Percentiles rank a stretch among this genome's conserved stretches.
Evolutionary conservation across 2,888 invertebrate genomes (phyloP).

Genomic region (Tetragonula carbonaria): DNA sequence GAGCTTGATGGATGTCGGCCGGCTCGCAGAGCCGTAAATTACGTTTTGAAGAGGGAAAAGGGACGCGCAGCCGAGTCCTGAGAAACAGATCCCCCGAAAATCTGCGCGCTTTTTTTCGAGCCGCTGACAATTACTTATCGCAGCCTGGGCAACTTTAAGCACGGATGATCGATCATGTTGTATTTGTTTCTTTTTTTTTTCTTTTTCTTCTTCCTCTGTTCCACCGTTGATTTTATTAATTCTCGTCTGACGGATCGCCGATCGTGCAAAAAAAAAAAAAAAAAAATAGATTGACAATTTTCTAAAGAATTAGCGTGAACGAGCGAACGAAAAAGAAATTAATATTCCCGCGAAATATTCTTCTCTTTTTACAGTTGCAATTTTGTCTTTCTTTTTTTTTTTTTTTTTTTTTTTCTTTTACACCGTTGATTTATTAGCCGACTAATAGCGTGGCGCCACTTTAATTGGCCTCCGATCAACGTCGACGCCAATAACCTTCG

Average conservation of each 20-base stretch:
- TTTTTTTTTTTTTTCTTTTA: too few species aligned
- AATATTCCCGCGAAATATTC: background rate
- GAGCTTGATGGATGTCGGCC: conserved; percentile 65
- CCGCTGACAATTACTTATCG: conserved; percentile 63
- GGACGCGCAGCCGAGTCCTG: conserved; percentile 22
- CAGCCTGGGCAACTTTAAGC: conserved; percentile 9
- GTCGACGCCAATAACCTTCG: conserved; percentile 7
- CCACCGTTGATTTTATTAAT: conserved; percentile 59
- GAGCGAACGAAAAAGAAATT: background rate
- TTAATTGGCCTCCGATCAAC: conserved; percentile 29
- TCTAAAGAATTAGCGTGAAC: conserved; percentile 7
- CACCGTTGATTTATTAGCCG: background rate
- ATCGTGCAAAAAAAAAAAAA: conserved; percentile 34
- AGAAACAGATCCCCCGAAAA: conserved; percentile 69
- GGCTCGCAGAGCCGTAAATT: conserved; percentile 68
- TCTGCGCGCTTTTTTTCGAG: conserved; percentile 57
- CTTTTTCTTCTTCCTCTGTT: background rate
- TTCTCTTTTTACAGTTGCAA: too few species aligned
- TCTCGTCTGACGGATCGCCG: conserved; percentile 49
- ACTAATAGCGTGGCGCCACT: conserved; percentile 3
- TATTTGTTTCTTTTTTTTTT: conserved; percentile 38
- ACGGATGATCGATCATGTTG: conserved; percentile 70
- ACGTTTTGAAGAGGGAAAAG: conserved; percentile 67
- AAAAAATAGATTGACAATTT: conserved; percentile 1
- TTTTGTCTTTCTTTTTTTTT: background rate